Evolutionary conservation across 2,888 invertebrate genomes (phyloP).

Genomic region (Caenorhabditis becei): DNA sequence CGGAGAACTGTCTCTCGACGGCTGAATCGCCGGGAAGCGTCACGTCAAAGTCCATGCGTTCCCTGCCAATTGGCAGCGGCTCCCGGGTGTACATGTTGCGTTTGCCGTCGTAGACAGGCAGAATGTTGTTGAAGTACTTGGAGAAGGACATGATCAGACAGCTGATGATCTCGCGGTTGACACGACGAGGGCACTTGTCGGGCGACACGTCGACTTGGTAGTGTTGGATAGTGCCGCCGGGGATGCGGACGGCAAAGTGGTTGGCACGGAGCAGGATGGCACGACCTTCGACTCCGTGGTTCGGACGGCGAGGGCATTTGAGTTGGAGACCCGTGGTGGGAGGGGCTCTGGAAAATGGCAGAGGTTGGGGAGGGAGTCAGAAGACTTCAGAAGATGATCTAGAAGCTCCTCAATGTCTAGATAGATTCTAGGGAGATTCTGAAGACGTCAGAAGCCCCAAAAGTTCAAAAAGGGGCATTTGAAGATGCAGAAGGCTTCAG

Average conservation of each 20-base stretch:
- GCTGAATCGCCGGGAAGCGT: conserved; percentile 96
- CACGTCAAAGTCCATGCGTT: conserved; percentile 87
- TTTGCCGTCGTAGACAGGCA: conserved; percentile 97
- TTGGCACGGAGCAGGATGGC: conserved; percentile 97
- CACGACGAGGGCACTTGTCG: conserved; percentile 99
- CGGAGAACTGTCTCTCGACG: conserved; percentile 96
- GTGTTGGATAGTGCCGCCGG: conserved; percentile 97
- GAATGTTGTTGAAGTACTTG: conserved; percentile 75
- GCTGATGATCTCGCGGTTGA: conserved; percentile 84
- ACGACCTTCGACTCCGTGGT: conserved; percentile 96
- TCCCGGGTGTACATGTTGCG: conserved; percentile 98
- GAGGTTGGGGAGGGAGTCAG: no score
- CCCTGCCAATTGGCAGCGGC: conserved; percentile 96
- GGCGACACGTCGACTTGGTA: conserved; percentile 99
- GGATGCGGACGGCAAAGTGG: conserved; percentile 98
- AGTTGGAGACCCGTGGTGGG: conserved; percentile 87
- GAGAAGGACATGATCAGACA: conserved; percentile 79
- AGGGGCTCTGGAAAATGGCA: no score
- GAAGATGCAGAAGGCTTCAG: no score
- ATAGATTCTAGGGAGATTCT: no score
- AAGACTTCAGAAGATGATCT: no score
- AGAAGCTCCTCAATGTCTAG: no score
- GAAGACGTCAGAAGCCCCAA: no score
- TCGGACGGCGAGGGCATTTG: conserved; percentile 95
- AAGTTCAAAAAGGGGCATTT: no score